These are phyloP conservation scores for Chrysochloris asiatica DNA, from an alignment of 2,113 vertebrate genomes.

Conservation along the genomic window DNA sequence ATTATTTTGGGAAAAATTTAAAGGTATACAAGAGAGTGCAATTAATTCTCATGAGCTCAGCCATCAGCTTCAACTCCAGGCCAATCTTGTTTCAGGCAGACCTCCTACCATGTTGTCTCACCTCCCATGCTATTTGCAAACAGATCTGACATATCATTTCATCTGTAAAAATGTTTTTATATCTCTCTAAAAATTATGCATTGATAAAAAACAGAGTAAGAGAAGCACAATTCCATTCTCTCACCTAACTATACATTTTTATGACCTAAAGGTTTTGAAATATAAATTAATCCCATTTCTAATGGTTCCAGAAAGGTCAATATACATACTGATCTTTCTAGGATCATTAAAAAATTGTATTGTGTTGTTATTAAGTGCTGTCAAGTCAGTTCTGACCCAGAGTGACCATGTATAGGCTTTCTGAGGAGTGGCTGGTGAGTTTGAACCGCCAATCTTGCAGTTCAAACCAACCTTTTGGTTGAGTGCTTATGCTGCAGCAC, in stretches of 20 bases:
- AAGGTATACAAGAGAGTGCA: background rate
- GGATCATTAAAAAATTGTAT: too few species aligned
- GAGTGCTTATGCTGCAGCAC: too few species aligned
- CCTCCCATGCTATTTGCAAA: background rate
- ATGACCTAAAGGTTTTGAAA: conserved; percentile 4
- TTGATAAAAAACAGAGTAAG: background rate
- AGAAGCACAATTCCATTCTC: background rate
- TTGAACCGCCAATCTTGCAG: too few species aligned
- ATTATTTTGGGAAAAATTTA: conserved; percentile 1
- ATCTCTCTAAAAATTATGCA: background rate
- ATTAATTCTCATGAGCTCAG: background rate
- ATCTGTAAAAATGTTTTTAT: background rate
- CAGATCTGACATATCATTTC: background rate
- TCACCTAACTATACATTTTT: background rate
- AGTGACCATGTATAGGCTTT: too few species aligned
- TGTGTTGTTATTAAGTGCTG: too few species aligned
- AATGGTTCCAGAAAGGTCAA: background rate
- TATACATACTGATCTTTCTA: too few species aligned
- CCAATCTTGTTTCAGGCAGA: background rate
- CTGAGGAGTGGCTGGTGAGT: too few species aligned
- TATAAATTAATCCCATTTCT: background rate
- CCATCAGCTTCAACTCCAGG: background rate
- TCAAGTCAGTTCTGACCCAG: too few species aligned
- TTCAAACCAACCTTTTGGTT: too few species aligned
- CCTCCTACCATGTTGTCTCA: accelerated